A percentile compares a stretch with the other conserved stretches of the same genome.
These are phyloP conservation scores for Agrotis clavis DNA, from an alignment of 2,888 invertebrate species.

Conservation along the genomic window DNA sequence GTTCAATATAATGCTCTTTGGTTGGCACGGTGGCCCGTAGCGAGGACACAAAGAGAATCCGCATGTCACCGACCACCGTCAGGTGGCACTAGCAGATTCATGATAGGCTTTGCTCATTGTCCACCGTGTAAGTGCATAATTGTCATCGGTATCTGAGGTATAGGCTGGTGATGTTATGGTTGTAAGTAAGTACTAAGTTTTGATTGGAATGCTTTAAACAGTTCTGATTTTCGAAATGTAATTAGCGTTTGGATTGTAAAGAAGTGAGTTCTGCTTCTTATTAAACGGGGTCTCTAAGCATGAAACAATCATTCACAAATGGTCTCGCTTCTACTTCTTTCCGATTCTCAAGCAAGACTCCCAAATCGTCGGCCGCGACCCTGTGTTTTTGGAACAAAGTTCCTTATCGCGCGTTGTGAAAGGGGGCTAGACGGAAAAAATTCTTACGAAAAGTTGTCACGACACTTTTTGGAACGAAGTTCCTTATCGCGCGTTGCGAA, in stretches of 20 bases:
- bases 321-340: too few species aligned
- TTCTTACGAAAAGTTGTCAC: too few species aligned
- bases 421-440: too few species aligned
- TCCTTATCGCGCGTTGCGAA: too few species aligned
- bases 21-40: conserved; percentile 38
- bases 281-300: too few species aligned
- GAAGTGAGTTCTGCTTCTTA: too few species aligned
- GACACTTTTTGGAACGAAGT: too few species aligned
- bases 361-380: too few species aligned
- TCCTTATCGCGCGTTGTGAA: too few species aligned
- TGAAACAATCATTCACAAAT: too few species aligned
- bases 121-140: conserved; percentile 78
- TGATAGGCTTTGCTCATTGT: conserved; percentile 83
- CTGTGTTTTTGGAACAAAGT: too few species aligned
- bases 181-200: conserved; percentile 17
- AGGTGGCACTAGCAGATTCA: conserved; percentile 81
- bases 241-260: neutral
- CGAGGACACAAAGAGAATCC: conserved; percentile 80
- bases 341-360: too few species aligned
- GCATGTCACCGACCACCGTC: conserved; percentile 78
- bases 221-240: neutral
- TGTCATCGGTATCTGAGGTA: conserved; percentile 63
- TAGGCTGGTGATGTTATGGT: conserved; percentile 5
- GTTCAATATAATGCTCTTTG: conserved; percentile 74
- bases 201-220: neutral